Evolutionary conservation across 2,797 vertebrate species (phyloP).

Genomic region (Peromyscus attwateri): DNA sequence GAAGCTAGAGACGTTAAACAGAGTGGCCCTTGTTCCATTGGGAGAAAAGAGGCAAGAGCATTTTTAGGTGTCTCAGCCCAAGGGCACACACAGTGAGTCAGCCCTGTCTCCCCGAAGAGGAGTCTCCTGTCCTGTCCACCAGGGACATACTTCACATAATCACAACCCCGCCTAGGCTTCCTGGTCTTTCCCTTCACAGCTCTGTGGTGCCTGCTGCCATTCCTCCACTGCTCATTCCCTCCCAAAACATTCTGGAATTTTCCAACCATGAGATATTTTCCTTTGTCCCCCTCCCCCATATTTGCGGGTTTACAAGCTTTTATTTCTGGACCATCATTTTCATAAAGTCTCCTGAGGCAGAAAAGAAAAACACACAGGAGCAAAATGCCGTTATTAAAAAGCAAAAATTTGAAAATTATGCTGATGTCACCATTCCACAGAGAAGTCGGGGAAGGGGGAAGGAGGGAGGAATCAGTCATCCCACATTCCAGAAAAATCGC

Average conservation of each 20-base stretch:
- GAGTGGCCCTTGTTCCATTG: slow-evolving; percentile 67
- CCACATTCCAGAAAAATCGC: slow-evolving; percentile 47
- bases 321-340: slow-evolving; percentile 63
- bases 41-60: slow-evolving; percentile 38
- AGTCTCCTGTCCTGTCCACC: slow-evolving; percentile 73
- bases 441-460: neutral
- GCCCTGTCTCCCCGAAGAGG: slow-evolving; percentile 61
- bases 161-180: slow-evolving; percentile 68
- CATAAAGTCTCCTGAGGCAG: neutral
- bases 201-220: slow-evolving; percentile 61
- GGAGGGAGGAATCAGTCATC: neutral
- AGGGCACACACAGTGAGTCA: slow-evolving; percentile 76
- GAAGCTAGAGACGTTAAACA: slow-evolving; percentile 58
- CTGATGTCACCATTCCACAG: slow-evolving; percentile 28
- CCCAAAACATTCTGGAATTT: slow-evolving; percentile 74
- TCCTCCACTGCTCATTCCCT: slow-evolving; percentile 8
- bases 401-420: slow-evolving; percentile 54
- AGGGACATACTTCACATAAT: slow-evolving; percentile 71
- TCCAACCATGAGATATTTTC: slow-evolving; percentile 69
- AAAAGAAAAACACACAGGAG: neutral
- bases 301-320: slow-evolving; percentile 59
- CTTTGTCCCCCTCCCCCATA: neutral
- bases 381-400: slow-evolving; percentile 43
- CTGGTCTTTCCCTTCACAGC: slow-evolving; percentile 38
- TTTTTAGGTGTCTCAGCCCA: slow-evolving; percentile 51